phyloP scores from a whole-genome alignment of 2,888 invertebrate genomes.

The Caradrina clavipalpis region DNA sequence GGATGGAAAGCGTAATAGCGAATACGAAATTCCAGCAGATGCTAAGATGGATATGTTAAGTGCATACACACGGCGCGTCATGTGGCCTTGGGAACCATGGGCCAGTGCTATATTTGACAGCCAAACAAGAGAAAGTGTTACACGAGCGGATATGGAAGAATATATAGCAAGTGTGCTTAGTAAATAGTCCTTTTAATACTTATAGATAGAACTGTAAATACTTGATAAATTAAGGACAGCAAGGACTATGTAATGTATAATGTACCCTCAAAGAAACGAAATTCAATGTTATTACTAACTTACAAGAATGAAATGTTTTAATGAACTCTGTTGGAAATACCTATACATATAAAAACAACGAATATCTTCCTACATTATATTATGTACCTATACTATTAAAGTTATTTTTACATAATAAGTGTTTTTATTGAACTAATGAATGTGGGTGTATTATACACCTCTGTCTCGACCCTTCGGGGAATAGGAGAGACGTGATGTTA shows the following conservation, averaged over 20 bases:
- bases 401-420: conserved; percentile 17
- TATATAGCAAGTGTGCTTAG: conserved; percentile 67
- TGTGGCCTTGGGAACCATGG: conserved; percentile 85
- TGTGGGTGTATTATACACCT: background rate
- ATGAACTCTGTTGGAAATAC: conserved; percentile 10
- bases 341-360: conserved; percentile 24
- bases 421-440: conserved; percentile 4
- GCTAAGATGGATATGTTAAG: conserved; percentile 80
- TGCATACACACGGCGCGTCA: conserved; percentile 74
- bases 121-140: conserved; percentile 69
- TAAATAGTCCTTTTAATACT: conserved; percentile 36
- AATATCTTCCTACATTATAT: conserved; percentile 24
- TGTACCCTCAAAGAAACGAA: background rate
- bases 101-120: conserved; percentile 80
- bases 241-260: conserved; percentile 18
- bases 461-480: background rate
- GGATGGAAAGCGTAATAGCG: conserved; percentile 78
- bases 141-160: conserved; percentile 78
- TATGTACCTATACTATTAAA: conserved; percentile 21
- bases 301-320: conserved; percentile 15
- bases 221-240: conserved; percentile 12
- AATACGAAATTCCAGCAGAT: conserved; percentile 77
- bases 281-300: conserved; percentile 14
- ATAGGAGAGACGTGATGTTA: background rate
- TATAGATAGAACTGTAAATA: conserved; percentile 40